Conservation (phyloP, 2,113 vertebrate species). For the Mesocricetus auratus region DNA sequence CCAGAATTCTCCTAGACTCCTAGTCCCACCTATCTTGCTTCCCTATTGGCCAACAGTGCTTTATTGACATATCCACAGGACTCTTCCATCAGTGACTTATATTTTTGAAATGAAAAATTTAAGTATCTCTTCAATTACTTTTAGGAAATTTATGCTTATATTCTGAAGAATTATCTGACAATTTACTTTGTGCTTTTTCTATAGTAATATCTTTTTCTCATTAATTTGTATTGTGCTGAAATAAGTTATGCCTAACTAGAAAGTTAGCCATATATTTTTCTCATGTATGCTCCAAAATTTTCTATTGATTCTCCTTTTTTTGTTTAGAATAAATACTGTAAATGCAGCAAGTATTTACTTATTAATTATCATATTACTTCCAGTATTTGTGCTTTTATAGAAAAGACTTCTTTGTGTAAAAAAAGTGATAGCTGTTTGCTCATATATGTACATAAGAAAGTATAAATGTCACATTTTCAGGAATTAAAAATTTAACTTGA, state of each 20-base stretch:
- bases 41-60: too few species aligned
- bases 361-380: constrained; percentile 33
- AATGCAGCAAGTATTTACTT: constrained; percentile 19
- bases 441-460: not conserved
- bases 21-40: too few species aligned
- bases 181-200: constrained; percentile 12
- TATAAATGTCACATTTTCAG: not conserved
- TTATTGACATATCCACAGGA: too few species aligned
- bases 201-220: not conserved
- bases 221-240: not conserved
- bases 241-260: not conserved
- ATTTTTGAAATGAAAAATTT: constrained; percentile 22
- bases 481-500: not conserved
- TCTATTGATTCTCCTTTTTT: not conserved
- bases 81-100: too few species aligned
- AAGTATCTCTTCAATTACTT: constrained; percentile 17
- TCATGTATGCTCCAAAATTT: not conserved
- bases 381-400: not conserved
- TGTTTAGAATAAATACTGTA: not conserved
- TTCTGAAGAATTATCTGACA: not conserved
- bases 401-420: constrained; percentile 21
- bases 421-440: not conserved
- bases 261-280: not conserved
- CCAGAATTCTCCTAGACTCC: too few species aligned
- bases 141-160: not conserved